Evolutionary conservation across 2,113 vertebrate species (phyloP).

Genomic region (Grammomys dolichurus): DNA sequence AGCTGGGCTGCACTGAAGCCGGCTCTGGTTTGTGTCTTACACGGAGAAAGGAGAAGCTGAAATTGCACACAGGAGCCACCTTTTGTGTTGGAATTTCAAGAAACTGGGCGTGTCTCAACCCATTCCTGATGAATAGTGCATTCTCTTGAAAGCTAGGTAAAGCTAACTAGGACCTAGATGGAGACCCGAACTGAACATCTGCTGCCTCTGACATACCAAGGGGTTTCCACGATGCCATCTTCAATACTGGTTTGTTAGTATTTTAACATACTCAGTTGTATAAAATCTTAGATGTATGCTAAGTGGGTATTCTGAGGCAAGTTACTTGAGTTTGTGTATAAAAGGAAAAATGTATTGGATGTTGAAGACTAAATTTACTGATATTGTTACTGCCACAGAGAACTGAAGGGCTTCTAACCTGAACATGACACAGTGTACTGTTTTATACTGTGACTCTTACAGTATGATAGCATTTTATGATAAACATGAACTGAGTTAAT

Average conservation of each 20-base stretch:
- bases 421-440: background rate
- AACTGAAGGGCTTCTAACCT: background rate
- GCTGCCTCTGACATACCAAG: background rate
- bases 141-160: background rate
- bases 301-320: background rate
- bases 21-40: conserved; percentile 1
- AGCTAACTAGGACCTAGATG: background rate
- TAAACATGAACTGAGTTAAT: background rate
- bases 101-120: background rate
- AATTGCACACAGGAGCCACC: background rate
- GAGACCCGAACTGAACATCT: background rate
- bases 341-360: background rate
- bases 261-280: background rate
- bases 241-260: background rate
- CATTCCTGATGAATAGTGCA: background rate
- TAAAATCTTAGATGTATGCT: background rate
- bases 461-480: background rate
- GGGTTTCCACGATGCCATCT: background rate
- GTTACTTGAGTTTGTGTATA: background rate
- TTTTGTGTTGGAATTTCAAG: conserved; percentile 40
- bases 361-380: background rate
- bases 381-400: background rate
- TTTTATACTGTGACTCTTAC: conserved; percentile 4
- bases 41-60: conserved; percentile 26
- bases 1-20: background rate